Percentiles rank a stretch among this genome's conserved stretches.
These are phyloP conservation scores for Dallia pectoralis DNA, from an alignment of 2,797 vertebrate species.

Conservation along the genomic window DNA sequence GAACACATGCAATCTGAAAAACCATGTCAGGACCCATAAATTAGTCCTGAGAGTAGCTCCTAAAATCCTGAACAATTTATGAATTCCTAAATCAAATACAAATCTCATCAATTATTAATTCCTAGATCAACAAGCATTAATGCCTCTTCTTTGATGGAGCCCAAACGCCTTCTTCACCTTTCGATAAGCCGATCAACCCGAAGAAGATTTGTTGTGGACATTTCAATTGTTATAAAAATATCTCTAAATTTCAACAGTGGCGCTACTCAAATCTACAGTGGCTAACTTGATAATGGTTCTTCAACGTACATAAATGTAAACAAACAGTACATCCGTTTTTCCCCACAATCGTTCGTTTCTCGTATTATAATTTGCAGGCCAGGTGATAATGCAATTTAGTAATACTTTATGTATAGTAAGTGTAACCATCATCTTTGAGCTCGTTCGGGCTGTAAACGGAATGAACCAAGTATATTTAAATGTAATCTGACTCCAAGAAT, in stretches of 20 bases:
- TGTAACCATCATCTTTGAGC: too few relatives aligned
- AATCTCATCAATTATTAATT: slow-evolving; percentile 12
- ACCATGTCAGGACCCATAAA: not conserved
- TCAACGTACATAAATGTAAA: not conserved
- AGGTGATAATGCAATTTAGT: slow-evolving; percentile 24
- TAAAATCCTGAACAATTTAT: not conserved
- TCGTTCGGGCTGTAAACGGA: too few relatives aligned
- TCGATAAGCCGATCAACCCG: slow-evolving; percentile 1
- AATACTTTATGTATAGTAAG: slow-evolving; percentile 20
- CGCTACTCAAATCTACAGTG: slow-evolving; percentile 15
- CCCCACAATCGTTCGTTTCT: too few relatives aligned
- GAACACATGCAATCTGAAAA: slow-evolving; percentile 12
- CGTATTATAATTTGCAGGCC: slow-evolving; percentile 4
- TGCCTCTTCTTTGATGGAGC: slow-evolving; percentile 6
- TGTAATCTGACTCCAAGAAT: too few relatives aligned
- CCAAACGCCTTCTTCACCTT: not conserved
- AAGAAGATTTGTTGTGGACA: slow-evolving; percentile 12
- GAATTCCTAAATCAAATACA: slow-evolving; percentile 1
- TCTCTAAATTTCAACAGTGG: slow-evolving; percentile 10
- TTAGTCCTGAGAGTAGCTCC: not conserved
- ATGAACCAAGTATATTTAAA: too few relatives aligned
- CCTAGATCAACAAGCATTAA: not conserved
- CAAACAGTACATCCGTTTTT: slow-evolving; percentile 1
- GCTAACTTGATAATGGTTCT: slow-evolving; percentile 21
- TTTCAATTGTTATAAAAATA: not conserved